Evolutionary conservation across 2,113 vertebrate species (phyloP).

Genomic region (Suricata suricatta): DNA sequence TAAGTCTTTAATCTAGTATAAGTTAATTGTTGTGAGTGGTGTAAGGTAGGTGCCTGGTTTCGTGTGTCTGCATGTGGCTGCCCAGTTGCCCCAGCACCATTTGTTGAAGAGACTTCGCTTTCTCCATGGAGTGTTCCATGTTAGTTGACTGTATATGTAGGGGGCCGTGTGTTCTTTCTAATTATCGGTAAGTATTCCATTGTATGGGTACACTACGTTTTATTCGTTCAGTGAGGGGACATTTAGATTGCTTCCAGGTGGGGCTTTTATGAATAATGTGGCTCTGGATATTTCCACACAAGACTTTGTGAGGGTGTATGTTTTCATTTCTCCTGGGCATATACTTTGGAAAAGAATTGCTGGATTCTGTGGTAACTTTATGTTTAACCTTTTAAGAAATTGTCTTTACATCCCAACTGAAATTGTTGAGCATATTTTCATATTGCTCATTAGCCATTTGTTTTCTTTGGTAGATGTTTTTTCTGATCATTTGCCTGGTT

Average conservation of each 20-base stretch:
- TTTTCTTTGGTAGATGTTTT: background rate
- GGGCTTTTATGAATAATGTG: background rate
- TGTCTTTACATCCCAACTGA: background rate
- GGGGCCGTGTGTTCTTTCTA: background rate
- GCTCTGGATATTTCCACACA: background rate
- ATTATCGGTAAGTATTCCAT: background rate
- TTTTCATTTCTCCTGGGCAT: background rate
- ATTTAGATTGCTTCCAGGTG: background rate
- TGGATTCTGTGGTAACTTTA: background rate
- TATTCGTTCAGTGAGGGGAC: background rate
- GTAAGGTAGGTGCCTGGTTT: background rate
- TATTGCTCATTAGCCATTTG: background rate
- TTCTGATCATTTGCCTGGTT: background rate
- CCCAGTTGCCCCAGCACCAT: background rate
- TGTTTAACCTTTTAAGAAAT: constrained; percentile 5
- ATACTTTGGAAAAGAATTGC: background rate
- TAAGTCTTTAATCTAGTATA: background rate
- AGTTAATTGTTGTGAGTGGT: background rate
- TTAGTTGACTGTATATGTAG: background rate
- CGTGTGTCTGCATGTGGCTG: background rate
- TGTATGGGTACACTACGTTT: background rate
- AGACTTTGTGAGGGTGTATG: background rate
- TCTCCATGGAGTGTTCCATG: background rate
- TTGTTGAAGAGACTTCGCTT: background rate
- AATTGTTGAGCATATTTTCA: background rate